Base-by-base conservation (phyloP, 2,888 invertebrate species). In the Brachypterus glaber region DNA sequence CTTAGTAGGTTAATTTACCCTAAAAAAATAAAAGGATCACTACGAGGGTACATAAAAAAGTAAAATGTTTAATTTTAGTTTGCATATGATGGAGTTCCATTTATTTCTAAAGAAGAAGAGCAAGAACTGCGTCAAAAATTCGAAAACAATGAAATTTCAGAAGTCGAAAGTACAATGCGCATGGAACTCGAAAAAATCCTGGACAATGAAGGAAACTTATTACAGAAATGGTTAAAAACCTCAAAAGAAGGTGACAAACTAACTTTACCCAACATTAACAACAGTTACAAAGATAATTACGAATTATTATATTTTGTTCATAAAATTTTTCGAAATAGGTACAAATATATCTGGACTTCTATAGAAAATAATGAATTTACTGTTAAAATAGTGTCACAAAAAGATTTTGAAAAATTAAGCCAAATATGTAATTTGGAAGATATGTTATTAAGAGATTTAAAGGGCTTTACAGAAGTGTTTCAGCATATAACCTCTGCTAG, bases 381-480 rank as follows among this genome's bases (percentile, higher is more conserved):
- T 36, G 52, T 70, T 3, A 57, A 61, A 40, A 63, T 62, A 54
- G 57, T 68, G 2, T 41, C 54, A 2, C 12, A 44, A 5, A 49
- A 57, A 3, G 58, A 63, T 17, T 58, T 60, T n/a, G n/a, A 48
- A 24, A 39, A 46, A 24, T 47, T 64, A 21, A 49, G 54, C 33
- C 45, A 57, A 5, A 59, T 64, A 44, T 59, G 62, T 29, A 55
- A 55, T 49, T 52, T 77, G 40, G 68, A 77, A 53, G 60, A 73
- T 3, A 64, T 68, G 34, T 53, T 79, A 5, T 53, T 76, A 39
- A 61, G 62, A 18, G 59, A 69, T 41, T 60, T 78, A 34, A 54
- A 73, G 33, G 85, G 86, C 4, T 84, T 86, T 54, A 74, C 81
- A 1, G 71, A 70, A 53, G 63, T 87, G 8, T 77, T 84, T 40